Conservation (phyloP, 2,888 invertebrate genomes). For the Macaria liturata region DNA sequence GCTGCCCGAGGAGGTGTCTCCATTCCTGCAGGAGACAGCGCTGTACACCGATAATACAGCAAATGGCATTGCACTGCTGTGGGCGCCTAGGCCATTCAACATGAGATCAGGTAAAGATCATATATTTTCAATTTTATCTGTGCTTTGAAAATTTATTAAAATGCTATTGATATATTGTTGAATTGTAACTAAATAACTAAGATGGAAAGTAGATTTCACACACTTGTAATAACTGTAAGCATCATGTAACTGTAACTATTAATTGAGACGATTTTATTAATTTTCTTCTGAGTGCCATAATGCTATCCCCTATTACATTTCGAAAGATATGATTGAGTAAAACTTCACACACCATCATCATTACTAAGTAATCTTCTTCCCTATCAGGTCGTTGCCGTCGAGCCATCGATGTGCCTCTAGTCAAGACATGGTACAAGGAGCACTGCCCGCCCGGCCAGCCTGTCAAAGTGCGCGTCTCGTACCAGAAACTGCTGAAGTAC, state of each 20-base stretch:
- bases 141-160: no score
- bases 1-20: slow-evolving; percentile 94
- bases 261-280: no score
- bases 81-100: slow-evolving; percentile 99
- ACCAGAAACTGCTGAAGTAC: slow-evolving; percentile 99
- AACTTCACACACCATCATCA: no score
- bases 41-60: slow-evolving; percentile 99
- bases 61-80: slow-evolving; percentile 97
- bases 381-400: slow-evolving; percentile 91
- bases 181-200: no score
- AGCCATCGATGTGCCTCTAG: slow-evolving; percentile 98
- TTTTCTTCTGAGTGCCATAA: no score
- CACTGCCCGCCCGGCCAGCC: slow-evolving; percentile 98
- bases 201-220: no score
- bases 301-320: not conserved
- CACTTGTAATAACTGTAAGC: no score
- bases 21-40: slow-evolving; percentile 97
- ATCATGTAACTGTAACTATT: no score
- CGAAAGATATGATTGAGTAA: not conserved
- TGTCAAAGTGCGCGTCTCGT: slow-evolving; percentile 99
- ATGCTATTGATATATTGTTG: no score
- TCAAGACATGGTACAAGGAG: slow-evolving; percentile 98
- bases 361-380: no score
- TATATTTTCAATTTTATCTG: not conserved
- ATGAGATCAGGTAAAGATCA: slow-evolving; percentile 89